Conservation (phyloP, 2,888 invertebrate species). For the Argyra leucocephala region DNA sequence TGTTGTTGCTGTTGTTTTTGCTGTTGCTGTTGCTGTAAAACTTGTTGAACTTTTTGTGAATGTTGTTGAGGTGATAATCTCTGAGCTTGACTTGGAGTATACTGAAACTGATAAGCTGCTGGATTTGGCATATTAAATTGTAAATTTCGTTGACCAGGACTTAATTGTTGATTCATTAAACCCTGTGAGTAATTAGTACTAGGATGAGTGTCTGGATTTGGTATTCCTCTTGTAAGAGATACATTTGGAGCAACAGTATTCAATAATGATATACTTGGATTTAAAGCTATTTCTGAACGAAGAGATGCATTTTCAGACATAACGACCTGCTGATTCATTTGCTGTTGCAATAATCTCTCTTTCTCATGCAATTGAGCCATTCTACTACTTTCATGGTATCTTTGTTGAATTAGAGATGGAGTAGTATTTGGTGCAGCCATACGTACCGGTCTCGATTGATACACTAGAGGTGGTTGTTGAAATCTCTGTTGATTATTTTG, state of each 20-base stretch:
- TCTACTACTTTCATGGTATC: slow-evolving; percentile 29
- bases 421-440: slow-evolving; percentile 25
- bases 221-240: slow-evolving; percentile 62
- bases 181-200: slow-evolving; percentile 53
- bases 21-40: slow-evolving; percentile 36
- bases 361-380: slow-evolving; percentile 51
- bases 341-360: slow-evolving; percentile 64
- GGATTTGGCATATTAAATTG: slow-evolving; percentile 42
- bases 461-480: slow-evolving; percentile 41
- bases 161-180: slow-evolving; percentile 43
- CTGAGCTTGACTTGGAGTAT: slow-evolving; percentile 36
- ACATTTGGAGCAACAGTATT: slow-evolving; percentile 79
- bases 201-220: slow-evolving; percentile 51
- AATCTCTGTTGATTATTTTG: slow-evolving; percentile 33
- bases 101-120: slow-evolving; percentile 37
- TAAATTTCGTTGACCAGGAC: slow-evolving; percentile 41
- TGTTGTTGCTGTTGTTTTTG: no score
- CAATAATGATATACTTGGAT: slow-evolving; percentile 52
- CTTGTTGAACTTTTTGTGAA: slow-evolving; percentile 36
- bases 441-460: slow-evolving; percentile 33
- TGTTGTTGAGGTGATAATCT: slow-evolving; percentile 41
- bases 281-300: slow-evolving; percentile 41
- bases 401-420: slow-evolving; percentile 34
- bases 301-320: slow-evolving; percentile 69
- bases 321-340: slow-evolving; percentile 70